Base-by-base conservation (phyloP, 2,113 vertebrate species). In the Chascanopsetta lugubris region DNA sequence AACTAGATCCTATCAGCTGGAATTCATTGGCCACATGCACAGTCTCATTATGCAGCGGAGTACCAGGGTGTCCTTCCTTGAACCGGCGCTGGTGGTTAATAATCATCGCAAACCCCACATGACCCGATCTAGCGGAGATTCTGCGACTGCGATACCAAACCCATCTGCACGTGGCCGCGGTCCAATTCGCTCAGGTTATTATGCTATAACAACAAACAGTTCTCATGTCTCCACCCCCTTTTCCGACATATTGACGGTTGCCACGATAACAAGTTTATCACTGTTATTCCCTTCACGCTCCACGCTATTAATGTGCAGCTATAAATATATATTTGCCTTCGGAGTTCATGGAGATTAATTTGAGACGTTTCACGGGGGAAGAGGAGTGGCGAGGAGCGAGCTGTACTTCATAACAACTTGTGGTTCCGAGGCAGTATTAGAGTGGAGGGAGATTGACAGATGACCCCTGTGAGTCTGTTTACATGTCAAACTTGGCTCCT, bases 361-460 rank as follows among this genome's bases (percentile, higher is more conserved):
- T 58, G 20, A 46, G 20, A 62, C 9, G 32, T 30, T n/a, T 45
- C 48, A 26, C 11, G 45, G 46, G 6, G 8, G 29, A 7, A 25
- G 25, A 17, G 61, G 27, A 79, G 67, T 50, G 67, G 32, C 46
- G 63, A 20, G 51, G 70, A 63, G 74, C 68, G 72, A 45, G 24
- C 63, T 67, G 56, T 40, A 58, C 53, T 20, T 66, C 46, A 18
- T 57, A 78, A 40, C 64, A 69, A 59, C 56, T 21, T 69, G 80
- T 47, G 49, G 75, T 47, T 68, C 72, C 84, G 54, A 72, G 57
- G 61, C 50, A 43, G 64, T 47, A 79, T 85, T 62, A 67, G 55
- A 58, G 76, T 88, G 80, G 86, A 69, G 46, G 40, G 56, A 85
- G 75, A 85, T 46, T 79, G 84, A 87, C 80, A 79, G 83, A 79